phyloP scores from a whole-genome alignment of 2,888 invertebrate species.

The Melitaea athalia region DNA sequence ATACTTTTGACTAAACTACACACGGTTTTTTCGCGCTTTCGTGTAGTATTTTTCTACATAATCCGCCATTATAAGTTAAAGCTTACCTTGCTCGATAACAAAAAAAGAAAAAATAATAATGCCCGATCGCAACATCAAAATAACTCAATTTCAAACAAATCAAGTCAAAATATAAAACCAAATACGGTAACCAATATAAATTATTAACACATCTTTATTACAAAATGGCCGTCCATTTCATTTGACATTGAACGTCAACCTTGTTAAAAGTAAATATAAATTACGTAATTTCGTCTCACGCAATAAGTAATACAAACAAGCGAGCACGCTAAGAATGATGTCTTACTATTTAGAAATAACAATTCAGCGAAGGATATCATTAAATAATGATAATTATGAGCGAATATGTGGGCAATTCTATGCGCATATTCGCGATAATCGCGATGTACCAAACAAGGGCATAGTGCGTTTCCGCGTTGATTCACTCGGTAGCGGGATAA shows the following conservation, averaged over 20 bases:
- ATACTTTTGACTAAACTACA: no score
- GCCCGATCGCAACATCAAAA: no score
- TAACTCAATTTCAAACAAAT: no score
- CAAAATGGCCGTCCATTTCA: constrained; percentile 2
- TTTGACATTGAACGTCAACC: constrained; percentile 9
- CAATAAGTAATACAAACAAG: constrained; percentile 21
- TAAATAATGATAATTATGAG: constrained; percentile 72
- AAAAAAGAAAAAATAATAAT: no score
- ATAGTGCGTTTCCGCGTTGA: constrained; percentile 74
- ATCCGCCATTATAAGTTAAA: no score
- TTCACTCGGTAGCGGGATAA: constrained; percentile 55
- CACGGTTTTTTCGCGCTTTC: no score
- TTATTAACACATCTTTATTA: background rate
- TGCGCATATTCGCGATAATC: constrained; percentile 72
- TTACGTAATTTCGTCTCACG: constrained; percentile 30
- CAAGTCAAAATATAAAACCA: no score
- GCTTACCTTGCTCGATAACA: no score
- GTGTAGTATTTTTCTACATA: no score
- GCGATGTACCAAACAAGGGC: constrained; percentile 77
- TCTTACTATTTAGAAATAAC: constrained; percentile 41
- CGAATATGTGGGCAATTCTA: constrained; percentile 68
- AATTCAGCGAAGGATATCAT: constrained; percentile 60
- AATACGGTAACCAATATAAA: background rate
- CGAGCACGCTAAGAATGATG: constrained; percentile 44
- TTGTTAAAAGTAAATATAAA: constrained; percentile 17